A percentile compares a stretch with the other conserved stretches of the same genome.
Conservation (phyloP, 2,888 invertebrate genomes). For the Drosophila subsilvestris region DNA sequence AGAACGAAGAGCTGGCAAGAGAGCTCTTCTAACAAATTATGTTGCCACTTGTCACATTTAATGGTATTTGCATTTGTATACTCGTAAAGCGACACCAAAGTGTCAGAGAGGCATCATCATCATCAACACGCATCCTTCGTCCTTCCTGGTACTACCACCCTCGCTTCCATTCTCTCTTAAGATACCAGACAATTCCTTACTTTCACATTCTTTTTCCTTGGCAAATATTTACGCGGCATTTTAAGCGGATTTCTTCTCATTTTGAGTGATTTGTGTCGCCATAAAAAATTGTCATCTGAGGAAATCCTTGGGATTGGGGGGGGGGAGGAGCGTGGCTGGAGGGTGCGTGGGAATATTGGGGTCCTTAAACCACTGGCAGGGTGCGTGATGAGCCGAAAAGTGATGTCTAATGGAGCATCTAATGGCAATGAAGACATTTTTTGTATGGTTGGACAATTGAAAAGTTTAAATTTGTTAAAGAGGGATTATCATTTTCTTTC, state of each 20-base stretch:
- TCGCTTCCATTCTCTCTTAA: not conserved
- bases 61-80: constrained; percentile 81
- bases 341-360: constrained; percentile 12
- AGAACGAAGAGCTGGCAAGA: constrained; percentile 23
- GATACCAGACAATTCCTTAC: constrained; percentile 20
- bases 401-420: constrained; percentile 77
- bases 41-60: constrained; percentile 81
- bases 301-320: constrained; percentile 7
- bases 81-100: constrained; percentile 54
- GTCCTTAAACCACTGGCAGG: constrained; percentile 40
- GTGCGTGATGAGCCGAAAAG: constrained; percentile 76
- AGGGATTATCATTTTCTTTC: not conserved
- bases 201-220: constrained; percentile 62
- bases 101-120: constrained; percentile 57
- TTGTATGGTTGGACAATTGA: not conserved
- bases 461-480: not conserved
- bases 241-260: constrained; percentile 78
- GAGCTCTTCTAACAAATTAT: constrained; percentile 77
- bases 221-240: constrained; percentile 78
- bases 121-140: constrained; percentile 61
- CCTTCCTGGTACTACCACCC: constrained; percentile 7
- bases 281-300: constrained; percentile 48
- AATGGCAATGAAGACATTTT: constrained; percentile 19
- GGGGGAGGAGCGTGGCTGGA: not conserved
- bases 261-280: constrained; percentile 77